phyloP scores from a whole-genome alignment of 2,797 vertebrate genomes.

The Triplophysa yarkandensis region DNA sequence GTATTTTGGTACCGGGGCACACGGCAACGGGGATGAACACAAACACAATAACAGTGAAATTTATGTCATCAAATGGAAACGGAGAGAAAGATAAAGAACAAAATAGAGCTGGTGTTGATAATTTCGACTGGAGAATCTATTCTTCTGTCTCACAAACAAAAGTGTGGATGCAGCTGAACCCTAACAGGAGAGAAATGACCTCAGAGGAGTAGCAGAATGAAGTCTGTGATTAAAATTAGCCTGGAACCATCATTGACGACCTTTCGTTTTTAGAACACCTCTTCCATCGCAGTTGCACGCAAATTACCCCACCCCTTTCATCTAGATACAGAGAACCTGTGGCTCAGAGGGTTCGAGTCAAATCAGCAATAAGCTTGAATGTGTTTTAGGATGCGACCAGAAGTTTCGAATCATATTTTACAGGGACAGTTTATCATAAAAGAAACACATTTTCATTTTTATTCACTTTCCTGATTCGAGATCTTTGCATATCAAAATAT shows the following conservation, averaged over 20 bases:
- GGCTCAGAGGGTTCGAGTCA: background rate
- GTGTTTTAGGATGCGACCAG: background rate
- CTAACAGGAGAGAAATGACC: background rate
- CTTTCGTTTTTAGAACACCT: background rate
- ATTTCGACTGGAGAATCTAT: slow-evolving; percentile 62
- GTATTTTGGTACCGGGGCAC: slow-evolving; percentile 41
- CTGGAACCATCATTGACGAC: slow-evolving; percentile 3
- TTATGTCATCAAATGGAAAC: slow-evolving; percentile 64
- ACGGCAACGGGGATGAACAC: slow-evolving; percentile 62
- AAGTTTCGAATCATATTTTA: background rate
- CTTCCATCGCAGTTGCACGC: background rate
- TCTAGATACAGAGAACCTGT: background rate
- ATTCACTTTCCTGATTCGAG: no score
- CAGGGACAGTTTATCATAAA: no score
- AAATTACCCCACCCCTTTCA: background rate
- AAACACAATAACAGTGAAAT: slow-evolving; percentile 69
- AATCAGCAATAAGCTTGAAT: background rate
- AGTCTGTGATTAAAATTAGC: slow-evolving; percentile 24
- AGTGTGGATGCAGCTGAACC: background rate
- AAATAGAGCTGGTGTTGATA: slow-evolving; percentile 58
- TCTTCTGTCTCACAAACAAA: slow-evolving; percentile 35
- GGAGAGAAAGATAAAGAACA: slow-evolving; percentile 40
- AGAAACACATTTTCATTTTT: no score
- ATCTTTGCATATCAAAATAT: no score
- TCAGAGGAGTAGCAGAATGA: background rate